Percentiles rank a stretch among this genome's conserved stretches.
These are phyloP conservation scores for Chaetorhynchus papuensis DNA, from an alignment of 2,113 vertebrate species.

Conservation along the genomic window DNA sequence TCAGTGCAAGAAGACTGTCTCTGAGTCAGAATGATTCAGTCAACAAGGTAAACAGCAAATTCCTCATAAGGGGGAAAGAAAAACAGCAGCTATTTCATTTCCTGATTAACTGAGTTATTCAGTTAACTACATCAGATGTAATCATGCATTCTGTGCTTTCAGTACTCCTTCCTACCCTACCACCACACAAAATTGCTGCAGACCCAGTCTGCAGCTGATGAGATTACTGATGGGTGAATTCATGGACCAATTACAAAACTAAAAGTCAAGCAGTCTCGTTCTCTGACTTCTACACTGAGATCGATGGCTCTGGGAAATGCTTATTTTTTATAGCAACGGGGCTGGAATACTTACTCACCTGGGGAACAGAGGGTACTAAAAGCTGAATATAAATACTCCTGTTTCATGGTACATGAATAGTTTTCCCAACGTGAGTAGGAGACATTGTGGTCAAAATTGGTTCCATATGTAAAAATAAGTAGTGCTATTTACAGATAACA, in stretches of 20 bases:
- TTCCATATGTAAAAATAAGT: not conserved
- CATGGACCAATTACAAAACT: not conserved
- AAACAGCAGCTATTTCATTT: not conserved
- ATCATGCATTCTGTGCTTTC: not conserved
- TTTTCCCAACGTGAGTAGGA: not conserved
- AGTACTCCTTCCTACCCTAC: not conserved
- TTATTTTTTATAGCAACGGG: not conserved
- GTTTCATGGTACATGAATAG: not conserved
- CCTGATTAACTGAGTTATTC: not conserved
- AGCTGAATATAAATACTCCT: not conserved
- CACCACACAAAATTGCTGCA: not conserved
- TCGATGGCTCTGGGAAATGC: not conserved
- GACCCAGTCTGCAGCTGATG: not conserved
- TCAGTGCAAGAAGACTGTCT: not conserved
- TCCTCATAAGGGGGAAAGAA: not conserved
- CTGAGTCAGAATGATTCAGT: conserved; percentile 8
- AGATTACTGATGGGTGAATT: not conserved
- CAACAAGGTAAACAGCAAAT: conserved; percentile 42
- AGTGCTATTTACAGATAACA: not conserved
- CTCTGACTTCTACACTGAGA: not conserved
- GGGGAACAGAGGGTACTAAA: not conserved
- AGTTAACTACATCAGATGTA: not conserved
- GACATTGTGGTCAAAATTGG: not conserved
- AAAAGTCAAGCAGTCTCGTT: not conserved
- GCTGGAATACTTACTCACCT: not conserved